Evolutionary conservation across 35 echinoderm and acorn worm genomes (phyloP), one percentile per base, ranked within the genome.

Genomic region (Amphiura filiformis): DNA sequence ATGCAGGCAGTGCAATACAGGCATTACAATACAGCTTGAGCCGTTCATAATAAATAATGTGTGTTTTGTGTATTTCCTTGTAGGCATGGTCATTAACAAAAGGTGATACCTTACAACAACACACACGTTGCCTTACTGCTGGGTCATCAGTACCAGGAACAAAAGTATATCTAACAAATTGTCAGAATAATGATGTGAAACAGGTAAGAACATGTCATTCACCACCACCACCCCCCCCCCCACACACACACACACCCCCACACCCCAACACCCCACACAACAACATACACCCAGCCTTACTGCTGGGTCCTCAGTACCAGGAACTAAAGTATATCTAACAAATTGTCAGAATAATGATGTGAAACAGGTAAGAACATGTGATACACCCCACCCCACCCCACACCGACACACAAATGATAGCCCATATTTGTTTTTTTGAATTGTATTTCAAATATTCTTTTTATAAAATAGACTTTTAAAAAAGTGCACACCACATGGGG

Each of bases 71-170:
- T n/a, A n/a, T n/a, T n/a, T n/a, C 1, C 34, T 39, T 93, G 7
- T 56, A 95, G 94, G 78, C 89, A 0, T 95, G 94, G 90, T 87
- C 82, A 42, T 84, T 95, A 65, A 91, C 94, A 38, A 95, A 89
- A 35, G 94, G 76, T 41, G 94, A 95, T 40, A 92, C 82, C 35
- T 35, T 95, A 34, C 90, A 95, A 76, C 94, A 95, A 42, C 86
- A 92, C 34, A 65, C 82, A 30, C 84, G 84, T 86, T 95, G 94
- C 85, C 79, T 95, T 47, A 89, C 94, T 42, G 94, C 87, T 22
- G 85, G 90, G 34, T 92, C 89, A n/a, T 88, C 86, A 57, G 80
- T 84, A 35, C 90, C 86, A 31, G 87, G 79, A 32, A 89, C 94
- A n/a, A 87, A 57, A 39, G 94, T 95, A 44, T 95, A 95, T 76